Conservation (phyloP, 2,797 vertebrate species). For the Lagorchestes hirsutus region DNA sequence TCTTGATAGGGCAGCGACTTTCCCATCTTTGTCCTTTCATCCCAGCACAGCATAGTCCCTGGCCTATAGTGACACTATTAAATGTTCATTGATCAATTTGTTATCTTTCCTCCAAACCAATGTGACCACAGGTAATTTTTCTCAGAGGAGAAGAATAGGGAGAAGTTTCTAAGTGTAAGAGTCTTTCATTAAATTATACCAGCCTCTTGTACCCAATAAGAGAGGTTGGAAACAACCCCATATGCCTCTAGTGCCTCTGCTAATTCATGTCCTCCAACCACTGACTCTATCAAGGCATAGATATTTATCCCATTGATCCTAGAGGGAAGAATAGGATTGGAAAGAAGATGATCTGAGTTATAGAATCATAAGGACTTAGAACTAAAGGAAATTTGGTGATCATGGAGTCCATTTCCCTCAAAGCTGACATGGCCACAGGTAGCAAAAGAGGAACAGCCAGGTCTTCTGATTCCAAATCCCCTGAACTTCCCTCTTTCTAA, state of each 20-base stretch:
- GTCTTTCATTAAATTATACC: neutral
- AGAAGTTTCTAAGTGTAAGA: neutral
- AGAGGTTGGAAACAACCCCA: neutral
- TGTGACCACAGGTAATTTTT: neutral
- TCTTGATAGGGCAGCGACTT: neutral
- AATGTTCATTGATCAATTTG: neutral
- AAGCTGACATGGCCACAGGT: neutral
- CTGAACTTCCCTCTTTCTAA: neutral
- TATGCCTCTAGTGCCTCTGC: neutral
- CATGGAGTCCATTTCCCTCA: neutral
- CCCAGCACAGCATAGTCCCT: neutral
- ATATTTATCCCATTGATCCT: neutral
- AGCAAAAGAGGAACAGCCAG: neutral
- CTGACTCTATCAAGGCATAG: neutral
- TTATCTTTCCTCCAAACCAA: neutral
- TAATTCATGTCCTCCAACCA: neutral
- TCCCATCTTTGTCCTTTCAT: neutral
- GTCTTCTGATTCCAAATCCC: neutral
- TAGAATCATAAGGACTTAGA: neutral
- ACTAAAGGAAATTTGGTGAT: neutral
- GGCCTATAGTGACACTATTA: neutral
- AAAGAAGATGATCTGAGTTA: neutral
- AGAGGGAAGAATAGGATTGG: neutral
- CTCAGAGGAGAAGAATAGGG: neutral
- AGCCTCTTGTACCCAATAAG: neutral